Conservation (phyloP, 2,888 invertebrate genomes). For the Plagodis pulveraria region DNA sequence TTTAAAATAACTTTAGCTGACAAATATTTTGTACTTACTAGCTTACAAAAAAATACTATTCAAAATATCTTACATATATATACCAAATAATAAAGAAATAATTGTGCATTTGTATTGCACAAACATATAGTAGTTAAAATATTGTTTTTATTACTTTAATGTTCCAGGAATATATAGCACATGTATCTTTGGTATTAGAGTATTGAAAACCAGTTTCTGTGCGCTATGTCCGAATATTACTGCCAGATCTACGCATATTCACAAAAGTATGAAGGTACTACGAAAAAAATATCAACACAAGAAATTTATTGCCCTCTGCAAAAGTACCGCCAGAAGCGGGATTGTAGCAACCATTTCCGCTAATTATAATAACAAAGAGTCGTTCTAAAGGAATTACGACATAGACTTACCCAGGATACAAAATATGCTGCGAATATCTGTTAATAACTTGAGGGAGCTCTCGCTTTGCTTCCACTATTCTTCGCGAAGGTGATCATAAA, state of each 20-base stretch:
- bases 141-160: too few species aligned
- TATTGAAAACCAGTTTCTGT: too few species aligned
- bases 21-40: too few species aligned
- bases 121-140: too few species aligned
- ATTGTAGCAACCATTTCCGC: slow-evolving; percentile 12
- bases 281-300: slow-evolving; percentile 7
- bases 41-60: too few species aligned
- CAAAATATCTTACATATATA: too few species aligned
- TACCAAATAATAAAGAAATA: too few species aligned
- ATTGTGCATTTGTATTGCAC: too few species aligned
- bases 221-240: not conserved
- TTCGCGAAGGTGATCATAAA: not conserved
- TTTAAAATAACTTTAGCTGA: too few species aligned
- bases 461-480: slow-evolving; percentile 5
- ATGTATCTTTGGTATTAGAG: too few species aligned
- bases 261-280: slow-evolving; percentile 14
- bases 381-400: slow-evolving; percentile 14
- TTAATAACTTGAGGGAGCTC: slow-evolving; percentile 4
- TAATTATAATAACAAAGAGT: slow-evolving; percentile 10
- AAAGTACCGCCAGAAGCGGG: slow-evolving; percentile 7
- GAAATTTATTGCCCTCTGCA: not conserved
- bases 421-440: slow-evolving; percentile 8
- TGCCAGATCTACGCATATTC: slow-evolving; percentile 1
- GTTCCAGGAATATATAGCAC: too few species aligned
- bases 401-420: slow-evolving; percentile 19